These are phyloP conservation scores for Porites lutea DNA, from an alignment of 64 coral and sea anemone species.

Conservation along the genomic window DNA sequence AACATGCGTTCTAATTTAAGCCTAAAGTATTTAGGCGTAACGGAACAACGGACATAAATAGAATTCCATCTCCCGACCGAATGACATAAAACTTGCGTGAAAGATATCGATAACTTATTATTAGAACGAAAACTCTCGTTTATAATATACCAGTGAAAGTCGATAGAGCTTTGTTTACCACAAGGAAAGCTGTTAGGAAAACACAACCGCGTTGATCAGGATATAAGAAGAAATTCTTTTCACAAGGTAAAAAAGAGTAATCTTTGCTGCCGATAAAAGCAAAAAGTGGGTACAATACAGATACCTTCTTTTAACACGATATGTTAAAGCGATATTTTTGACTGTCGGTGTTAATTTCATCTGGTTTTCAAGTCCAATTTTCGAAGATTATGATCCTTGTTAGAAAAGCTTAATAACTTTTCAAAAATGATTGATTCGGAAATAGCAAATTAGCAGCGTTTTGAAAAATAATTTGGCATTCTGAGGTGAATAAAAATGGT, in stretches of 20 bases:
- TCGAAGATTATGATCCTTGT: neutral
- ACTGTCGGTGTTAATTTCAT: neutral
- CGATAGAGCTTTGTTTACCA: too few species aligned
- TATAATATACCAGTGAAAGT: neutral
- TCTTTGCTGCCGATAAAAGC: too few species aligned
- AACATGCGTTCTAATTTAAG: slow-evolving; percentile 1
- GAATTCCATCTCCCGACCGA: slow-evolving; percentile 12
- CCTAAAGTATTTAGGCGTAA: slow-evolving; percentile 38
- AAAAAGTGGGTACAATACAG: too few species aligned
- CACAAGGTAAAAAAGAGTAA: slow-evolving; percentile 2
- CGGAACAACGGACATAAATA: slow-evolving; percentile 9
- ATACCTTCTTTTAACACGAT: neutral
- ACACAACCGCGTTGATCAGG: neutral
- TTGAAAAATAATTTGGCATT: neutral
- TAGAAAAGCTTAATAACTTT: neutral
- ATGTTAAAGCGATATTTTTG: neutral
- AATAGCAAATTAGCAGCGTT: neutral
- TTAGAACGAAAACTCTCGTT: neutral
- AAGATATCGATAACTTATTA: neutral
- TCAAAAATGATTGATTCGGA: neutral
- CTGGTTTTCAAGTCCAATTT: neutral
- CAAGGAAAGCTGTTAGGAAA: neutral
- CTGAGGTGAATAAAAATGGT: neutral
- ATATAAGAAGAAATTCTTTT: neutral
- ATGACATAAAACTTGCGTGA: neutral